Percentiles rank a stretch among this genome's conserved stretches.
Evolutionary conservation across 53 echinoderm and acorn worm genomes (phyloP).

Genomic region (Stichopus horrens): DNA sequence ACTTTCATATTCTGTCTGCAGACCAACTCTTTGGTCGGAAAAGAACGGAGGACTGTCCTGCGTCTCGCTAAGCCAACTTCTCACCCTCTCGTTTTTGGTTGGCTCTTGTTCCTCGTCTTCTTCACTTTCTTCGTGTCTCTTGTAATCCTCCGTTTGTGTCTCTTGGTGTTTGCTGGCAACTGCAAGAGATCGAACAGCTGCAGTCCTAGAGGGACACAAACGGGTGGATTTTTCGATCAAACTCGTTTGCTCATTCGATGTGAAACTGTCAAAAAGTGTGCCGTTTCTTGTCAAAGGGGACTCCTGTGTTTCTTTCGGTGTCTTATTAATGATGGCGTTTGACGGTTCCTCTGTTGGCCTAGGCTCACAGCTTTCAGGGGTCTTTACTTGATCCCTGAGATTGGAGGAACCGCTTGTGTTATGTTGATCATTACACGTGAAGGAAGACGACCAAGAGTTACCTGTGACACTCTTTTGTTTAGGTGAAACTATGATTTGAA

Average conservation of each 20-base stretch:
- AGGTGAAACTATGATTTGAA: constrained; percentile 26
- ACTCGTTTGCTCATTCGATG: neutral
- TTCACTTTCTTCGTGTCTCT: neutral
- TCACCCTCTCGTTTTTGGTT: neutral
- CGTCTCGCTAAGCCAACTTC: neutral
- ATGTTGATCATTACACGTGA: neutral
- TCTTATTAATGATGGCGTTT: neutral
- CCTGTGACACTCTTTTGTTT: neutral
- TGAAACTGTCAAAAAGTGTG: neutral
- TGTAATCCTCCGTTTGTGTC: neutral
- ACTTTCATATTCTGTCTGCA: neutral
- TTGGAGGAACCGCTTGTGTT: no score
- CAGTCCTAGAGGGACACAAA: neutral
- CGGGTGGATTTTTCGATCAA: neutral
- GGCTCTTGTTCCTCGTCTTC: neutral
- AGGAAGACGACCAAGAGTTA: neutral
- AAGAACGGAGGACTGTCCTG: neutral
- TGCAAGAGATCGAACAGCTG: neutral
- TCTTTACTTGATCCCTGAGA: neutral
- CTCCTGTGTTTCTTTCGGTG: neutral
- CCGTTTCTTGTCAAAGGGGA: neutral
- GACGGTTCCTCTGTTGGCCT: neutral
- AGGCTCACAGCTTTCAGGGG: neutral
- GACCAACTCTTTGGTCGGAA: neutral
- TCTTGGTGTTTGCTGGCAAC: neutral